Conservation (phyloP, 1,140 invertebrate genomes). For the Drosophila baimaii region DNA sequence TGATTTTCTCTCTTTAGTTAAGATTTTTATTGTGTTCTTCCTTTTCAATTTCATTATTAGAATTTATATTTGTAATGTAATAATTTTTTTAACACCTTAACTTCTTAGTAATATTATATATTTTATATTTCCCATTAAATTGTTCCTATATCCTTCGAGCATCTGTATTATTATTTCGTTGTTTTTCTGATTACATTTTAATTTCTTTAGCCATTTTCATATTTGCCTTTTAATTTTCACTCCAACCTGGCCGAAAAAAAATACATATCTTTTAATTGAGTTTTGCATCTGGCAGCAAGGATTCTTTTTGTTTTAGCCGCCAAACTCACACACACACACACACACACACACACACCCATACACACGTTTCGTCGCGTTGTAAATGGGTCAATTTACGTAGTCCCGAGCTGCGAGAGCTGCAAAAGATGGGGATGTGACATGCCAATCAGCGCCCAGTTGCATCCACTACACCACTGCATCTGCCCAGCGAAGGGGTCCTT, state of each 20-base stretch:
- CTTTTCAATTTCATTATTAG: no score
- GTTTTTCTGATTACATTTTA: not conserved
- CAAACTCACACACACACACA: not conserved
- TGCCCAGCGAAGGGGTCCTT: conserved; percentile 1
- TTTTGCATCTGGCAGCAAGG: conserved; percentile 25
- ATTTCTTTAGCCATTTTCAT: not conserved
- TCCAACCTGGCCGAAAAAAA: not conserved
- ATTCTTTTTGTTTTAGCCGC: conserved; percentile 21
- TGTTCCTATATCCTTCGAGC: no score
- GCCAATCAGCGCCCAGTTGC: conserved; percentile 29
- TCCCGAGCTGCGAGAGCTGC: not conserved
- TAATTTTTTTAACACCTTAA: no score
- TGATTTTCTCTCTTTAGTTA: no score
- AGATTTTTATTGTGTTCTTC: no score
- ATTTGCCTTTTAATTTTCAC: conserved; percentile 1
- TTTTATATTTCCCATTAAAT: conserved; percentile 13
- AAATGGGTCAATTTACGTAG: conserved; percentile 43
- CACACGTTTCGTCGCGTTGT: conserved; percentile 18
- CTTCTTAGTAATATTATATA: no score
- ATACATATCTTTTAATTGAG: conserved; percentile 46
- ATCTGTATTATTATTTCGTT: not conserved
- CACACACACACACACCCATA: not conserved
- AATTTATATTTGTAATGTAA: no score
- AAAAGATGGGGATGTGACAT: conserved; percentile 2
- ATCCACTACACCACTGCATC: conserved; percentile 8